Evolutionary conservation across 2,888 invertebrate species (phyloP).

Genomic region (Pterobdella sp.): DNA sequence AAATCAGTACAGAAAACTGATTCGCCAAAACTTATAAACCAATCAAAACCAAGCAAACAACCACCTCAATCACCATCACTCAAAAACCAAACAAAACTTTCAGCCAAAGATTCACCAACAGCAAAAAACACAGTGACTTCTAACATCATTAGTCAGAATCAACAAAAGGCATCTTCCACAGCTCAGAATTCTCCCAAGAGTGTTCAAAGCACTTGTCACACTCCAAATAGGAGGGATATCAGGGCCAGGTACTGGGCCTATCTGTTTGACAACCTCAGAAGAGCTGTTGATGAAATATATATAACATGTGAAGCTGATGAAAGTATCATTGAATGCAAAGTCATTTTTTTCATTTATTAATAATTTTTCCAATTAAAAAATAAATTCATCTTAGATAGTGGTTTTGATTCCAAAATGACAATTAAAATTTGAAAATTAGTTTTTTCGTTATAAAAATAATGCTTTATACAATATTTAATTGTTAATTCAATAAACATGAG

Average conservation of each 20-base stretch:
- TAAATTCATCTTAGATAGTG: neutral
- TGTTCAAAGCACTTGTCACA: neutral
- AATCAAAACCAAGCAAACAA: neutral
- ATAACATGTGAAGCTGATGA: slow-evolving; percentile 90
- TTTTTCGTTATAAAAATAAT: neutral
- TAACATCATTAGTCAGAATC: neutral
- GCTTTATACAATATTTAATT: neutral
- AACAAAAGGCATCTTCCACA: neutral
- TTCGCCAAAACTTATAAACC: neutral
- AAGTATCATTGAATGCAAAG: slow-evolving; percentile 77
- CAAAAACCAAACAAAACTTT: neutral
- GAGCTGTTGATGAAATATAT: slow-evolving; percentile 88
- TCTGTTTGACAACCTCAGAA: slow-evolving; percentile 82
- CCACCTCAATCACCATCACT: neutral
- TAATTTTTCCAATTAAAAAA: neutral
- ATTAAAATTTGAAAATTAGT: neutral
- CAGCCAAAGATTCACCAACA: slow-evolving; percentile 10
- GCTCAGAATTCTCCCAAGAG: neutral
- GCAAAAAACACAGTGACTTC: neutral
- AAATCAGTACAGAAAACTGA: neutral
- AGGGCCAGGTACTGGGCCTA: slow-evolving; percentile 90
- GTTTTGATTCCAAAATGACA: slow-evolving; percentile 11
- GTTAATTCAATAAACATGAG: too few species aligned
- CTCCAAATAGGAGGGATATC: slow-evolving; percentile 57
- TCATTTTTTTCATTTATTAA: slow-evolving; percentile 39